These are phyloP conservation scores for Toxotes jaculatrix DNA, from an alignment of 2,113 vertebrate genomes.

Conservation along the genomic window DNA sequence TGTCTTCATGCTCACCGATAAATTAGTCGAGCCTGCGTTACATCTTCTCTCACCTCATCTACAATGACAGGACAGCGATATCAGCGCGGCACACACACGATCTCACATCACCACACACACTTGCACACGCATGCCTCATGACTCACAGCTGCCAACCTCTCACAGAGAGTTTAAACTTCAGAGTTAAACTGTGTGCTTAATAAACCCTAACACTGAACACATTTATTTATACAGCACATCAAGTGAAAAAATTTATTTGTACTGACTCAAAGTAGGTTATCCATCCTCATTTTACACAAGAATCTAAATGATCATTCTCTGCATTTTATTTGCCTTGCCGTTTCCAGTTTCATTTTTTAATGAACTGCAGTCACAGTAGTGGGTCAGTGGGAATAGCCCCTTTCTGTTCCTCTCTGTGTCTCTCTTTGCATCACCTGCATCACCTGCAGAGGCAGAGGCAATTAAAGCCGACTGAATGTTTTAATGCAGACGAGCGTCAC, in stretches of 20 bases:
- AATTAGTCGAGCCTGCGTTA: conserved; percentile 62
- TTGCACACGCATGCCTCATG: conserved; percentile 16
- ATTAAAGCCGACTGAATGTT: conserved; percentile 73
- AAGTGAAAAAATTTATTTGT: conserved; percentile 40
- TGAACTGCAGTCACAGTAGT: conserved; percentile 6
- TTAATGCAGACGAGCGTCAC: conserved; percentile 77
- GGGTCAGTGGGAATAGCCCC: neutral
- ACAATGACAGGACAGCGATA: conserved; percentile 57
- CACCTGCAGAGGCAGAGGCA: conserved; percentile 63
- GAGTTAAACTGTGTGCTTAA: conserved; percentile 46
- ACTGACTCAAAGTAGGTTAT: conserved; percentile 6
- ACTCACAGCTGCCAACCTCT: conserved; percentile 52
- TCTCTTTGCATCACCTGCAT: conserved; percentile 33
- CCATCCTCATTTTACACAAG: neutral
- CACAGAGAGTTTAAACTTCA: conserved; percentile 43
- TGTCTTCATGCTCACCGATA: conserved; percentile 62
- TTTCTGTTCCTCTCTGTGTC: neutral
- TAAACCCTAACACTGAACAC: conserved; percentile 27
- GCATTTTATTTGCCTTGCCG: conserved; percentile 24
- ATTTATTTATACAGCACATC: conserved; percentile 50
- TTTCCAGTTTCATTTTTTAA: conserved; percentile 31
- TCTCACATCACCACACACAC: conserved; percentile 10
- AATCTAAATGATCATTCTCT: neutral
- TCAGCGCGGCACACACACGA: neutral
- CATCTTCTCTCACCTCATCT: conserved; percentile 75